A percentile compares a stretch with the other conserved stretches of the same genome.
Conservation (phyloP, 1,140 invertebrate species). For the Bombyx mandarina region DNA sequence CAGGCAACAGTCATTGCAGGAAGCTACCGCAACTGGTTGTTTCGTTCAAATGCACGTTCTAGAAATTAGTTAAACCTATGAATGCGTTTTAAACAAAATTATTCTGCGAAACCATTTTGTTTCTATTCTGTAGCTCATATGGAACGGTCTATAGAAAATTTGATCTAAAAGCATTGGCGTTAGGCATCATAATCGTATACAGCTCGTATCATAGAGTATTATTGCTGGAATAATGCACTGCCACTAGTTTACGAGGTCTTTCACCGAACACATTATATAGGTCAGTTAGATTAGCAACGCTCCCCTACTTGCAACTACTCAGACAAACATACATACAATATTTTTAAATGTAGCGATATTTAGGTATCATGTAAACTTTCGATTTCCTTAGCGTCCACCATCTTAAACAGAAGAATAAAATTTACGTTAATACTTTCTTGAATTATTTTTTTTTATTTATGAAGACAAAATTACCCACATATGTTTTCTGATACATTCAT, state of each 20-base stretch:
- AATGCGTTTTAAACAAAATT: constrained; percentile 38
- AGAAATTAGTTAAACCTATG: constrained; percentile 4
- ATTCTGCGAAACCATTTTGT: constrained; percentile 40
- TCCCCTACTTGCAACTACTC: constrained; percentile 17
- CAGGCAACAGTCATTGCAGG: no score
- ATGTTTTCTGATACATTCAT: no score
- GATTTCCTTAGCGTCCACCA: constrained; percentile 15
- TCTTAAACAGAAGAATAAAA: background rate
- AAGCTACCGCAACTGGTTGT: background rate
- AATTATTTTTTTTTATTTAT: background rate
- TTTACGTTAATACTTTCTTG: background rate
- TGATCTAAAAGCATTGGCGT: constrained; percentile 25
- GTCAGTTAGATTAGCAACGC: constrained; percentile 65
- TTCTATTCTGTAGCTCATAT: constrained; percentile 1
- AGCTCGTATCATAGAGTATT: constrained; percentile 24
- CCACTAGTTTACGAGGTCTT: constrained; percentile 67
- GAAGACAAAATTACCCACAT: no score
- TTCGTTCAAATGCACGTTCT: background rate
- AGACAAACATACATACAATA: background rate
- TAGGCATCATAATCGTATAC: constrained; percentile 36
- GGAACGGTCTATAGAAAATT: constrained; percentile 15
- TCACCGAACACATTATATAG: constrained; percentile 63
- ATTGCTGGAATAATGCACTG: constrained; percentile 54
- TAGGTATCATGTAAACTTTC: no score
- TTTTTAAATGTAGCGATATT: no score